Conservation (phyloP, 2,888 invertebrate genomes). For the Chloroclysta siterata region DNA sequence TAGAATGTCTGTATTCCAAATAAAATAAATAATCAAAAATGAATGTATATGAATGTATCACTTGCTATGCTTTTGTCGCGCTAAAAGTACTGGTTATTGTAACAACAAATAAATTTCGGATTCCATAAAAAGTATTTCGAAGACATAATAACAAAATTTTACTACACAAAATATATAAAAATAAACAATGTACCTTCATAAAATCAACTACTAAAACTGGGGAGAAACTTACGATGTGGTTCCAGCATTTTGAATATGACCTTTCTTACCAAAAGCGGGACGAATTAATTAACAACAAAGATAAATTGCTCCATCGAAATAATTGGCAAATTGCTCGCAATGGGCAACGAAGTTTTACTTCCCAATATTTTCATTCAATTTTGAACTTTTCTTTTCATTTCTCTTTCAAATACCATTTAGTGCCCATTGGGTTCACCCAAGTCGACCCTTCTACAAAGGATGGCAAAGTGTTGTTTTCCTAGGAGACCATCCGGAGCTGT, state of each 20-base stretch:
- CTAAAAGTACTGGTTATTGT: no score
- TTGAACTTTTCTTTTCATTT: conserved; percentile 11
- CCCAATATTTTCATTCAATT: conserved; percentile 24
- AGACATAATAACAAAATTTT: no score
- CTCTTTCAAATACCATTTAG: neutral
- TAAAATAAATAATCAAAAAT: no score
- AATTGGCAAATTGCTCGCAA: conserved; percentile 20
- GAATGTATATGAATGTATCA: no score
- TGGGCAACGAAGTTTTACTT: conserved; percentile 16
- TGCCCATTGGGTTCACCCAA: neutral
- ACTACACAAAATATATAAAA: no score
- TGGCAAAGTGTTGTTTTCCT: neutral
- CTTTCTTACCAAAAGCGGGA: neutral
- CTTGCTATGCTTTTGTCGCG: no score
- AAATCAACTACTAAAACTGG: no score
- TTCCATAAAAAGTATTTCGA: no score
- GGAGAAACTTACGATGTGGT: no score
- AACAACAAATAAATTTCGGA: neutral
- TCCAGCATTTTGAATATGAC: neutral
- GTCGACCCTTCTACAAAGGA: neutral
- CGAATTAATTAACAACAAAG: conserved; percentile 1
- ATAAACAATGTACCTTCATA: no score
- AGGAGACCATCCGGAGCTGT: neutral
- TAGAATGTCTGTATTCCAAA: no score
- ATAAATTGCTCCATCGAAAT: neutral